Percentiles rank a stretch among this genome's conserved stretches.
Conservation (phyloP, 1,140 invertebrate species). For the Lepidotrigona ventralis region DNA sequence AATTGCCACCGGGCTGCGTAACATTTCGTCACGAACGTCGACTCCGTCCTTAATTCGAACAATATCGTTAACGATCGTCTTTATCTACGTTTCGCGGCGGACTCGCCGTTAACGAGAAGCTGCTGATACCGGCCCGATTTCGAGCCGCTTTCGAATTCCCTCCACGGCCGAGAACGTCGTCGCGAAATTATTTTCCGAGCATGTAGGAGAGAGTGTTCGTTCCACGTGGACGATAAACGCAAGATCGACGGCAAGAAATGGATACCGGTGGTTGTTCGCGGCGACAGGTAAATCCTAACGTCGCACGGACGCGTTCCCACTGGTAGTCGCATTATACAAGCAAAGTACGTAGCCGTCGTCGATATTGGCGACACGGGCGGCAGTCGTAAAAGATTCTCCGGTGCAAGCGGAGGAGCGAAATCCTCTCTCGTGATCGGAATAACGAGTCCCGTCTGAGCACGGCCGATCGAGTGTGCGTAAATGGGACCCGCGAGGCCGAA, state of each 20-base stretch:
- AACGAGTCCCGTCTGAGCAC: slow-evolving; percentile 53
- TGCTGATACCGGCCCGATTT: not conserved
- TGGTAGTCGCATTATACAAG: slow-evolving; percentile 52
- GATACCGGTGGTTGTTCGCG: slow-evolving; percentile 20
- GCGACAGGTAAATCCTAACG: slow-evolving; percentile 34
- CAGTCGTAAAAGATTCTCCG: slow-evolving; percentile 63
- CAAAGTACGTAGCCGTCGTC: slow-evolving; percentile 63
- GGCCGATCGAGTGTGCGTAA: slow-evolving; percentile 55
- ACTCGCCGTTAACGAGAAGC: not conserved
- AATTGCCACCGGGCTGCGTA: not conserved
- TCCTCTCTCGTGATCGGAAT: slow-evolving; percentile 66
- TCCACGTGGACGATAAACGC: slow-evolving; percentile 14
- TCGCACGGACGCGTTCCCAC: not conserved
- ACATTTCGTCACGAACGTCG: not conserved
- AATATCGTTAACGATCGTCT: too few relatives aligned
- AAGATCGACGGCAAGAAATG: slow-evolving; percentile 13
- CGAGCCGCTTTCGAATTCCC: not conserved
- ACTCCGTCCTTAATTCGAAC: not conserved
- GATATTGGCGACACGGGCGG: slow-evolving; percentile 60
- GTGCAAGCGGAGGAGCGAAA: slow-evolving; percentile 50
- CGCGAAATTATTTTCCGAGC: slow-evolving; percentile 14
- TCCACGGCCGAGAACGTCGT: not conserved
- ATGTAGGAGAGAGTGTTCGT: not conserved
- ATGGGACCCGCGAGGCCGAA: slow-evolving; percentile 57
- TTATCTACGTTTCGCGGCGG: not conserved